A percentile compares a stretch with the other conserved stretches of the same genome.
These are phyloP conservation scores for Stegodyphus dumicola DNA, from an alignment of 1,140 invertebrate species.

Conservation along the genomic window DNA sequence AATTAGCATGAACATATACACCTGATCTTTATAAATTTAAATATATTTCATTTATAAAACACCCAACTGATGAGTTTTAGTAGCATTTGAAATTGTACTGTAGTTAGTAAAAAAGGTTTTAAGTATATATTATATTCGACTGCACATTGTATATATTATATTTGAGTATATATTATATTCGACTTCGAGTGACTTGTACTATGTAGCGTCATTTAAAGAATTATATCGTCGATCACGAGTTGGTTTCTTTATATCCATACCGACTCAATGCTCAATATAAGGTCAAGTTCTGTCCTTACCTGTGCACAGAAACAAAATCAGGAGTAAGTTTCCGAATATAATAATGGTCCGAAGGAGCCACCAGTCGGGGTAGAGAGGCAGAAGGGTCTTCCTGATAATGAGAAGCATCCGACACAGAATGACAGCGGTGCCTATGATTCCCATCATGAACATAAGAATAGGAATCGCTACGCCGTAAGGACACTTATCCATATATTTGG, in stretches of 20 bases:
- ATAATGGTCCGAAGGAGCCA: neutral
- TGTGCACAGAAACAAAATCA: neutral
- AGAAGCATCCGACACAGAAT: neutral
- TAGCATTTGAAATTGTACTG: neutral
- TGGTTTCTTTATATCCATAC: neutral
- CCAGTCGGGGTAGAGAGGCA: neutral
- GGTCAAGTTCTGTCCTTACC: neutral
- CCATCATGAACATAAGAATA: conserved; percentile 1
- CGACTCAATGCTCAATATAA: neutral
- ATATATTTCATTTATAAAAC: too few relatives aligned
- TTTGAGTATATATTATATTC: neutral
- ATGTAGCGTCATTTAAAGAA: too few relatives aligned
- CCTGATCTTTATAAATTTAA: too few relatives aligned
- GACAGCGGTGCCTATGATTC: neutral
- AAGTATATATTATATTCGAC: neutral
- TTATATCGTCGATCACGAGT: neutral
- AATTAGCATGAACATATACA: too few relatives aligned
- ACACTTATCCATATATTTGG: conserved; percentile 10
- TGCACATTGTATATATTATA: too few relatives aligned
- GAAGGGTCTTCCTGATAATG: neutral
- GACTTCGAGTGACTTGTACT: neutral
- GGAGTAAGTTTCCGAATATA: neutral
- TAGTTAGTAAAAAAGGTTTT: neutral
- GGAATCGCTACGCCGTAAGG: neutral
- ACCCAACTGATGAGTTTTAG: too few relatives aligned